A percentile compares a stretch with the other conserved stretches of the same genome.
Conservation (phyloP, 2,797 vertebrate genomes). For the Leptodactylus fallax region DNA sequence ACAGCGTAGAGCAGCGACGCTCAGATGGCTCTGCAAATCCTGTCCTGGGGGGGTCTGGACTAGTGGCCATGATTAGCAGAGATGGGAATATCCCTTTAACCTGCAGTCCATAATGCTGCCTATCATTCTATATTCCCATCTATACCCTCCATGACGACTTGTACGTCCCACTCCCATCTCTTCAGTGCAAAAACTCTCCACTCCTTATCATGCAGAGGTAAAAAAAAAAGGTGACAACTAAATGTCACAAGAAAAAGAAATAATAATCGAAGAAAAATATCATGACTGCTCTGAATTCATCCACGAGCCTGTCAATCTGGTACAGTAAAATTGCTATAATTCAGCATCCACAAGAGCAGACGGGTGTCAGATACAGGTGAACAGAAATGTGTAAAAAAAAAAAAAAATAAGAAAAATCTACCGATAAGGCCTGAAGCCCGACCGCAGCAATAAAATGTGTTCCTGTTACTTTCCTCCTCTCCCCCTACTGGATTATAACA, state of each 20-base stretch:
- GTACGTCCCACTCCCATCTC: neutral
- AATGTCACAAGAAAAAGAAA: neutral
- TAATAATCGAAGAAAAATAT: neutral
- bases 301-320: neutral
- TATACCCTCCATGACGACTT: neutral
- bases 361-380: too few species aligned
- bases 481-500: neutral
- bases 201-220: neutral
- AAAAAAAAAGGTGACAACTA: neutral
- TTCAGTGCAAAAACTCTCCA: neutral
- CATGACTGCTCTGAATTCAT: neutral
- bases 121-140: neutral
- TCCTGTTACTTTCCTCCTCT: neutral
- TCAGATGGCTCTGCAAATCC: too few species aligned
- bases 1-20: too few species aligned
- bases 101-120: too few species aligned
- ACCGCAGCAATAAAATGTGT: neutral
- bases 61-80: too few species aligned
- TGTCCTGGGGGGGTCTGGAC: too few species aligned
- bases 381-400: neutral
- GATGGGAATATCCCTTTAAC: too few species aligned
- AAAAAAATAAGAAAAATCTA: neutral
- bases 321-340: neutral
- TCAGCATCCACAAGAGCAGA: too few species aligned
- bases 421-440: neutral